Percentiles rank a stretch among this genome's conserved stretches.
These are phyloP conservation scores for Hemaris fuciformis DNA, from an alignment of 2,888 invertebrate genomes.

Conservation along the genomic window DNA sequence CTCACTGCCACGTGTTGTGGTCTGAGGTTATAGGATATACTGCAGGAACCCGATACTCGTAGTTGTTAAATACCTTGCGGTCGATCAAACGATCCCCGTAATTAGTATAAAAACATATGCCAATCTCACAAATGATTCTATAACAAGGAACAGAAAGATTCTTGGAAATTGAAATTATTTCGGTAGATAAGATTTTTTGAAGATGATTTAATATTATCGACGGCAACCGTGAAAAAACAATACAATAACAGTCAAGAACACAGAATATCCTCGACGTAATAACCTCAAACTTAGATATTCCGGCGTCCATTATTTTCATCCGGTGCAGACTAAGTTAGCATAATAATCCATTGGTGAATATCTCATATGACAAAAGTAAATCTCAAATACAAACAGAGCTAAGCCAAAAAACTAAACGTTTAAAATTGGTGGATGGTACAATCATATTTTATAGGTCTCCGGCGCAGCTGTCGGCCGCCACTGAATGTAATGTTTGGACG, in stretches of 20 bases:
- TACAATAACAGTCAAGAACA: not conserved
- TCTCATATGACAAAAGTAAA: not conserved
- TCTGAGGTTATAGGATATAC: conserved; percentile 34
- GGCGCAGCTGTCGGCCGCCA: conserved; percentile 73
- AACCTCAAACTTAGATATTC: not conserved
- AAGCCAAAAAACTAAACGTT: conserved; percentile 49
- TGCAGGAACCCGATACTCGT: conserved; percentile 48
- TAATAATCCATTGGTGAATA: not conserved
- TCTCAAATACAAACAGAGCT: conserved; percentile 20
- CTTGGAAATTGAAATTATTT: too few relatives aligned
- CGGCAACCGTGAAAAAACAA: not conserved
- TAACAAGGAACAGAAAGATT: too few relatives aligned
- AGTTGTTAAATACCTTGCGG: conserved; percentile 42
- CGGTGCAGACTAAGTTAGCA: not conserved
- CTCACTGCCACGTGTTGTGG: conserved; percentile 61
- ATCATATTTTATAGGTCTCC: conserved; percentile 71
- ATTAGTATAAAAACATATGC: conserved; percentile 2
- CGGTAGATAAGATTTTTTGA: too few relatives aligned
- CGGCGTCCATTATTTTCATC: not conserved
- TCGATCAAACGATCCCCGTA: conserved; percentile 33
- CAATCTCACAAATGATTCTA: too few relatives aligned
- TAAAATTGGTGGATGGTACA: conserved; percentile 64
- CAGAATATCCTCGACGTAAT: not conserved
- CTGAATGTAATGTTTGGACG: conserved; percentile 76
- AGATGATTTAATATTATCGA: not conserved